Evolutionary conservation across 2,113 vertebrate species (phyloP), one percentile per base, ranked within the genome.

Genomic region (Spermophilus dauricus): DNA sequence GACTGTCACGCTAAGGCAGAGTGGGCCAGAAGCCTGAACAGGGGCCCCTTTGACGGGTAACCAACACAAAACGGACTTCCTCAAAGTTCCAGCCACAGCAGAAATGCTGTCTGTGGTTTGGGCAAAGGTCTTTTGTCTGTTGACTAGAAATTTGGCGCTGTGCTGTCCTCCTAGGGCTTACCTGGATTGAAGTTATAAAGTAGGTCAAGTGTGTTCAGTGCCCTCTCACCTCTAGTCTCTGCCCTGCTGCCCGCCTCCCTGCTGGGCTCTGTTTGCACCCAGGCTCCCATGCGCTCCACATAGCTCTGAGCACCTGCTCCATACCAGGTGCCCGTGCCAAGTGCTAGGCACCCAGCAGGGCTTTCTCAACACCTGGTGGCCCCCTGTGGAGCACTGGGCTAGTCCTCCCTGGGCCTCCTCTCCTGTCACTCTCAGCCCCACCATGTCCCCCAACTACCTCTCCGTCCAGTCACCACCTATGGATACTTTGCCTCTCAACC

Each of bases 191-290:
- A 14, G 39, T n/a, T 16, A 45, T 8, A 65, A 91, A 97, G 91
- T 63, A 95, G 94, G 85, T 78, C 73, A 65, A 73, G 39, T 12
- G 61, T 45, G 56, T 45, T 48, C 34, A 75, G 24, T 69, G 78
- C 73, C 73, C 78, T 95, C 91, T 97, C 89, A 72, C 91, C 97
- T 81, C 86, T 83, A 76, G 13, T 75, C 56, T 61, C 96, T 88
- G 78, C 39, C 34, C 61, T 4, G 8, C 4, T 16, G 56, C 75
- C 80, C 13, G 14, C 65, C 48, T 86, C 73, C 28, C 8, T 8
- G 39, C 65, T 70, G n/a, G 22, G 70, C 91, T 75, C 92, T 39
- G 28, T 92, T 93, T 96, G 84, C 76, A 48, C 4, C 12, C 73
- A 28, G 81, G 58, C 45, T 85, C 77, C 94, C 73, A 73, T 24